Evolutionary conservation across 2,113 vertebrate species (phyloP).

Genomic region (Corynorhinus townsendii): DNA sequence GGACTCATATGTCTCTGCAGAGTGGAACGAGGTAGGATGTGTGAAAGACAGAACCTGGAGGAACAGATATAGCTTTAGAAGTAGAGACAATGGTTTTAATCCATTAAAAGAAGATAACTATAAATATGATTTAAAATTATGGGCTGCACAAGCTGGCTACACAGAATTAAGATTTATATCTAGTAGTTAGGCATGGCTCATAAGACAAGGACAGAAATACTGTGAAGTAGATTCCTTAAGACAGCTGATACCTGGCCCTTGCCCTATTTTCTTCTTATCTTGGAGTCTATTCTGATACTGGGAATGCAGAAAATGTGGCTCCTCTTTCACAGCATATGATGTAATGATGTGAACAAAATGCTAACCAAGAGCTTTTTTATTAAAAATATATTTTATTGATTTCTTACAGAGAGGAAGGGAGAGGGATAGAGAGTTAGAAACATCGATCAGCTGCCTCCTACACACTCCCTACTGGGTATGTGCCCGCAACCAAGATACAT

Average conservation of each 20-base stretch:
- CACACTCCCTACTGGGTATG: no score
- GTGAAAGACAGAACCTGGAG: slow-evolving; percentile 97
- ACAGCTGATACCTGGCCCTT: background rate
- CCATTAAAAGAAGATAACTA: slow-evolving; percentile 34
- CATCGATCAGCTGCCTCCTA: no score
- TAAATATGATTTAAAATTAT: background rate
- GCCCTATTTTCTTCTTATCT: background rate
- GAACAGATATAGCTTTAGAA: slow-evolving; percentile 58
- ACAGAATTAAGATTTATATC: background rate
- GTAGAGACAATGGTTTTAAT: background rate
- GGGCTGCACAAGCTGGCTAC: background rate
- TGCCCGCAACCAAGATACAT: no score
- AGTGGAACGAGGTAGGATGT: slow-evolving; percentile 98
- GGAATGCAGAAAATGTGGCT: background rate
- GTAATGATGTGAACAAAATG: background rate
- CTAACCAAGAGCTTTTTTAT: background rate
- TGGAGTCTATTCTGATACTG: background rate
- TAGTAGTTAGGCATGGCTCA: background rate
- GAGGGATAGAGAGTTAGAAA: no score
- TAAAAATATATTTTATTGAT: no score
- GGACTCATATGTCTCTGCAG: slow-evolving; percentile 98
- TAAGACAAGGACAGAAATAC: background rate
- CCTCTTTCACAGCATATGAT: background rate
- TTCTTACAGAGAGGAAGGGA: no score
- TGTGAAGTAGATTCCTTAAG: background rate